Evolutionary conservation across 1,140 invertebrate species (phyloP), one percentile per base, ranked within the genome.

Genomic region (Drosophila insularis): DNA sequence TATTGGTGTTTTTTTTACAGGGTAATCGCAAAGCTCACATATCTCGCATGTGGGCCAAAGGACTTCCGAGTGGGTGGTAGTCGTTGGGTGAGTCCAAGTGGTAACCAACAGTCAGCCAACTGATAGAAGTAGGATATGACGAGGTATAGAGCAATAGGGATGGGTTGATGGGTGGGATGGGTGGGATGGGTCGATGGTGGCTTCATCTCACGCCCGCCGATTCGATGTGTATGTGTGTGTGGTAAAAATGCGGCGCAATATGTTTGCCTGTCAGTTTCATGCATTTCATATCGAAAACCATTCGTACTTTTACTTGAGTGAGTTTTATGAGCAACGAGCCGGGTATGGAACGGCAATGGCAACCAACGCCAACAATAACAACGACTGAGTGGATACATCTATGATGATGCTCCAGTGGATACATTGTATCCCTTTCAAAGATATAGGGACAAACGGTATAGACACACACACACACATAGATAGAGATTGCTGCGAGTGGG

Each of bases 281-380:
- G 84, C 82, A 87, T 87, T 89, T 87, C 84, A 87, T 87, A 87
- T 87, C 84, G 82, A 87, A 87, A 87, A 87, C 80, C 82, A 89
- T 87, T 89, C 82, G 84, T 89, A 89, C 84, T 89, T 87, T 87
- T 87, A 87, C 82, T 87, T 89, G 82, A 87, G 84, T 87, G 82
- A 87, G 82, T 87, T 87, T 87, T 87, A 87, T 87, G 82, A 89
- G 80, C 82, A 86, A 81, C 81, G 66, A 75, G 67, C 78, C 78
- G 76, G 69, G 43, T 50, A 50, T 50, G 17, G 43, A 53, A 32
- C 14, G 35, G 19, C 40, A 62, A 62, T 37, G 6, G 39, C 35
- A 14, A 23, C 27, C 10, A 58, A 43, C n/a, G 54, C 32, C 56
- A 68, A 77, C 71, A 77, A 73, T 77, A 77, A 77, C 74, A 77